phyloP scores from a whole-genome alignment of 2,797 vertebrate species.

The Sebastolobus altivelis region DNA sequence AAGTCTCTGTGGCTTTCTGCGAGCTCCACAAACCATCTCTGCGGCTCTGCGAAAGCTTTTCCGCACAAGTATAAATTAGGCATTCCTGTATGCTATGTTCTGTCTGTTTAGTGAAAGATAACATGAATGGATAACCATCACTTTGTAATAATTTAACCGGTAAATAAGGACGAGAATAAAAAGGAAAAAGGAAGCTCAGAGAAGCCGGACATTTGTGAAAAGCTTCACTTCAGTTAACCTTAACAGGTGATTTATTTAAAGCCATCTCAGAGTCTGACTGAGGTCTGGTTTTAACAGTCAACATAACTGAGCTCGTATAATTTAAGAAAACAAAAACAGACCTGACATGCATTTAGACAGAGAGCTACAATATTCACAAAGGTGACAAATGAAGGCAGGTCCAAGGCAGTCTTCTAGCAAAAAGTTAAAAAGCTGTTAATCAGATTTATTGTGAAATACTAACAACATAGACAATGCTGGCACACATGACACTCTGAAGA shows the following conservation, averaged over 20 bases:
- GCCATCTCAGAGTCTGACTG: neutral
- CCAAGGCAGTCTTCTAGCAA: too few relatives aligned
- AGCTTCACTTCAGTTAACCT: neutral
- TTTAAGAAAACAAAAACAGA: neutral
- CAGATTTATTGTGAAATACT: too few relatives aligned
- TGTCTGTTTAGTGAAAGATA: neutral
- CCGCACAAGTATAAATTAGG: too few relatives aligned
- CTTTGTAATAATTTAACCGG: constrained; percentile 35
- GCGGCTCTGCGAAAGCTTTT: too few relatives aligned
- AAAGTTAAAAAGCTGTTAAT: too few relatives aligned
- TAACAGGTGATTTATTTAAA: too few relatives aligned
- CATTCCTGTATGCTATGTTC: neutral
- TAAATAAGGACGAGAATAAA: neutral
- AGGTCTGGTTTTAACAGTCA: neutral
- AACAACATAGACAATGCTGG: too few relatives aligned
- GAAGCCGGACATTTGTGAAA: neutral
- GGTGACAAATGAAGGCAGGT: too few relatives aligned
- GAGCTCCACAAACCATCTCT: too few relatives aligned
- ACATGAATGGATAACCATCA: constrained; percentile 27
- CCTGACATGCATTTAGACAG: neutral
- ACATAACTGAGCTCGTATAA: neutral
- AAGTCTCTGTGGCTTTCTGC: too few relatives aligned
- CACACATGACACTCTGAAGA: too few relatives aligned
- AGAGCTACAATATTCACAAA: neutral
- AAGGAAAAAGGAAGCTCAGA: neutral